Evolutionary conservation across 2,797 vertebrate genomes (phyloP).

Genomic region (Leptoclinus maculatus): DNA sequence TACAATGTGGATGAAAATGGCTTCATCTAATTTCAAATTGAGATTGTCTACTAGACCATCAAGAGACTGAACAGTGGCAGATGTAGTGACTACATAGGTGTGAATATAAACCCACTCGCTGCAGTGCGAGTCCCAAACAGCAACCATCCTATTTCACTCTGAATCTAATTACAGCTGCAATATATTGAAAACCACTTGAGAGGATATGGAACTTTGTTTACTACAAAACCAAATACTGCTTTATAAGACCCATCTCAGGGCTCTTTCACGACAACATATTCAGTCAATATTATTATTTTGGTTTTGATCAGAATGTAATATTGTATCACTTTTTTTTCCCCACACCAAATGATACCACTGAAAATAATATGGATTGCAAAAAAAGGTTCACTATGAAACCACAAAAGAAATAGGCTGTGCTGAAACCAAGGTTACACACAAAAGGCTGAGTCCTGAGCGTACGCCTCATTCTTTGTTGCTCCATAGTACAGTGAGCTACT

Average conservation of each 20-base stretch:
- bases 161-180: conserved; percentile 82
- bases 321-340: conserved; percentile 34
- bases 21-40: conserved; percentile 81
- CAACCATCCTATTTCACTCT: conserved; percentile 78
- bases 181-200: conserved; percentile 75
- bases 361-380: conserved; percentile 65
- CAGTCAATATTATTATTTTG: conserved; percentile 66
- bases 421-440: conserved; percentile 70
- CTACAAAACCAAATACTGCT: conserved; percentile 65
- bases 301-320: conserved; percentile 67
- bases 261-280: conserved; percentile 50
- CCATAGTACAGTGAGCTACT: conserved; percentile 87
- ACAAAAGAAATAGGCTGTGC: conserved; percentile 61
- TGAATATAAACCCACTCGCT: conserved; percentile 77
- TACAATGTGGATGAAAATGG: conserved; percentile 75
- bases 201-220: conserved; percentile 78
- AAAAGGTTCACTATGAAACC: conserved; percentile 55
- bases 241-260: conserved; percentile 53
- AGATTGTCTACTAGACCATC: conserved; percentile 78
- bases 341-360: conserved; percentile 40
- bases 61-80: conserved; percentile 79
- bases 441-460: conserved; percentile 55
- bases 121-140: conserved; percentile 75
- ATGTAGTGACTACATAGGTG: conserved; percentile 78
- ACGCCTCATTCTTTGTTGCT: conserved; percentile 69